Base-by-base conservation (phyloP, 2,797 vertebrate species). In the Cyclura pinguis region DNA sequence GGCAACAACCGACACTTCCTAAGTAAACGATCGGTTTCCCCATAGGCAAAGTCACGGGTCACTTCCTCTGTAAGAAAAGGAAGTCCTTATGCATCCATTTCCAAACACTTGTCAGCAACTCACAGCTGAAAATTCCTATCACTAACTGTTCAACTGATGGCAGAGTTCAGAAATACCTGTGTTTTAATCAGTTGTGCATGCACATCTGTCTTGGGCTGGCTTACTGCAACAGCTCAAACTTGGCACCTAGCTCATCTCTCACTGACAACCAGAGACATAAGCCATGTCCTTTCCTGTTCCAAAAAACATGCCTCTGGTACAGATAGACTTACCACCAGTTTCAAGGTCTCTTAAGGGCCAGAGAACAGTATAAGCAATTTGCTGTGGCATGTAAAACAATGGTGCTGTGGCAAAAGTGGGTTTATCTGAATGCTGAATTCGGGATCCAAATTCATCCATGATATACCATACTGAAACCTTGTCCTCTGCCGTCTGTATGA, bases 401-500 rank as follows among this genome's bases (percentile, higher is more conserved):
- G 99, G 99, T 0, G 98, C 98, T 14, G 98, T 95, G 91, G 97
- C 96, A 89, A 98, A 98, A 92, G 97, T 98, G 0, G 99, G 98
- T 74, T 94, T 92, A 14, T 98, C 98, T 0, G 98, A 98, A 90
- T 99, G 99, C 93, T 98, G 98, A 92, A 99, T 98, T 91, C 97
- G 97, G 0, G 98, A 99, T 85, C 99, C 99, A 86, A 99, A 99
- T 94, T 99, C 99, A 77, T 99, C 99, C 98, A 99, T 98, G 93
- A 99, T 95, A 94, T 99, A 99, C 99, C 99, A 99, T 69, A 99
- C 98, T 0, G 99, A 98, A 57, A 99, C 97, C 91, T 98, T 98
- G 90, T 99, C 98, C 93, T 99, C 99, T 0, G 98, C 98, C 1
- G 98, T 98, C 99, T 99, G 95, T 0, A 57, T 0, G 32, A 52